Evolutionary conservation across 2,888 invertebrate species (phyloP).

Genomic region (Agrilus cyanescens): DNA sequence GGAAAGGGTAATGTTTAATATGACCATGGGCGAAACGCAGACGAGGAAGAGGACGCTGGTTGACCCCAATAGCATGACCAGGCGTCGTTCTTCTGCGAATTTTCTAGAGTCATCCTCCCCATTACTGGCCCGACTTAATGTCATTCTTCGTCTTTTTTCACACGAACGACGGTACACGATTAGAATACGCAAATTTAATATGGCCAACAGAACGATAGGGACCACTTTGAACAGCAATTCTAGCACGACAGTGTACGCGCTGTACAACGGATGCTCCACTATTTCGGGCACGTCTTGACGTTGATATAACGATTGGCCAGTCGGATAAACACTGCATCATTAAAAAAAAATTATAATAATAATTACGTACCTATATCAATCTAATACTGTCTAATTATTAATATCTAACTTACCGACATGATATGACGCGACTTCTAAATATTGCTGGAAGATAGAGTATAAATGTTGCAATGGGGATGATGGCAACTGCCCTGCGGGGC

Average conservation of each 20-base stretch:
- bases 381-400: not conserved
- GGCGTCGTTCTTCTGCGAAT: slow-evolving; percentile 54
- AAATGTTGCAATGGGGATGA: slow-evolving; percentile 53
- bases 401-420: slow-evolving; percentile 31
- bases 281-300: slow-evolving; percentile 28
- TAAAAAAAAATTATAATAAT: not conserved
- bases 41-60: slow-evolving; percentile 56
- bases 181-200: slow-evolving; percentile 53
- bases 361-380: too few species aligned
- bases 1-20: slow-evolving; percentile 54
- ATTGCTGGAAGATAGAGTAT: slow-evolving; percentile 56
- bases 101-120: slow-evolving; percentile 52
- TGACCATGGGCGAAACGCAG: slow-evolving; percentile 61
- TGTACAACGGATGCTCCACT: slow-evolving; percentile 28
- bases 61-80: slow-evolving; percentile 52
- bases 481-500: slow-evolving; percentile 49
- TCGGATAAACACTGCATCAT: slow-evolving; percentile 28
- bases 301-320: slow-evolving; percentile 46
- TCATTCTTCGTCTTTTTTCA: slow-evolving; percentile 52
- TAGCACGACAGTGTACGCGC: slow-evolving; percentile 48
- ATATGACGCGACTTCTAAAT: slow-evolving; percentile 48
- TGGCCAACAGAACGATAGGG: slow-evolving; percentile 54
- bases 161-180: slow-evolving; percentile 53
- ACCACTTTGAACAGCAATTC: slow-evolving; percentile 55
- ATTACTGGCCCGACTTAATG: slow-evolving; percentile 43